These are phyloP conservation scores for Calliopum simillimum DNA, from an alignment of 2,888 invertebrate species.

Conservation along the genomic window DNA sequence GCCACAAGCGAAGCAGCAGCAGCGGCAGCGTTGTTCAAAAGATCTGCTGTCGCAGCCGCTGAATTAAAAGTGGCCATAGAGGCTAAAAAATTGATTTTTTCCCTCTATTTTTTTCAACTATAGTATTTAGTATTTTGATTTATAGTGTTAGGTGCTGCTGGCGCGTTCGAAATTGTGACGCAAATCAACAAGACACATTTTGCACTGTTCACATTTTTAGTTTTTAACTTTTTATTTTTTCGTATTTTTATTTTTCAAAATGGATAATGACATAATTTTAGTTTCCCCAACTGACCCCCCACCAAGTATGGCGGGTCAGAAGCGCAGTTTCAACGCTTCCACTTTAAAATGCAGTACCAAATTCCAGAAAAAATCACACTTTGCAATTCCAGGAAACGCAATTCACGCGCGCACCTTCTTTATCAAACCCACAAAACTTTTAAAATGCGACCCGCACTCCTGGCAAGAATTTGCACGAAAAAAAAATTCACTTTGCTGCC, in stretches of 20 bases:
- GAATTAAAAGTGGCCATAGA: conserved; percentile 59
- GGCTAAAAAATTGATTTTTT: not conserved
- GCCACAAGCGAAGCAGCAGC: conserved; percentile 44
- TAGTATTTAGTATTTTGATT: conserved; percentile 7
- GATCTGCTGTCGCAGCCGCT: conserved; percentile 52
- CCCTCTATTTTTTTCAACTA: conserved; percentile 19
- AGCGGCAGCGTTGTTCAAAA: conserved; percentile 49
- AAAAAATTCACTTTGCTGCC: conserved; percentile 8
- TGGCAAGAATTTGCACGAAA: too few relatives aligned
- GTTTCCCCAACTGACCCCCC: not conserved
- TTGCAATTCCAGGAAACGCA: not conserved
- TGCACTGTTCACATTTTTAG: conserved; percentile 24
- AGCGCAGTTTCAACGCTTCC: conserved; percentile 15
- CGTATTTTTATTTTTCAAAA: conserved; percentile 21
- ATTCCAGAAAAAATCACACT: conserved; percentile 8
- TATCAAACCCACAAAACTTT: not conserved
- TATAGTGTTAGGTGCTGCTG: conserved; percentile 15
- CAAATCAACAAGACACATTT: conserved; percentile 21
- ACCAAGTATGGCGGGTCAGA: conserved; percentile 3
- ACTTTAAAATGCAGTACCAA: conserved; percentile 10
- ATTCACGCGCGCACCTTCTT: conserved; percentile 6
- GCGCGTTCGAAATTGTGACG: conserved; percentile 30
- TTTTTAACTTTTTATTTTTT: conserved; percentile 15
- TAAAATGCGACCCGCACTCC: too few relatives aligned
- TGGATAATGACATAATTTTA: conserved; percentile 42